These are phyloP conservation scores for Zingel zingel DNA, from an alignment of 2,113 vertebrate species.

Conservation along the genomic window DNA sequence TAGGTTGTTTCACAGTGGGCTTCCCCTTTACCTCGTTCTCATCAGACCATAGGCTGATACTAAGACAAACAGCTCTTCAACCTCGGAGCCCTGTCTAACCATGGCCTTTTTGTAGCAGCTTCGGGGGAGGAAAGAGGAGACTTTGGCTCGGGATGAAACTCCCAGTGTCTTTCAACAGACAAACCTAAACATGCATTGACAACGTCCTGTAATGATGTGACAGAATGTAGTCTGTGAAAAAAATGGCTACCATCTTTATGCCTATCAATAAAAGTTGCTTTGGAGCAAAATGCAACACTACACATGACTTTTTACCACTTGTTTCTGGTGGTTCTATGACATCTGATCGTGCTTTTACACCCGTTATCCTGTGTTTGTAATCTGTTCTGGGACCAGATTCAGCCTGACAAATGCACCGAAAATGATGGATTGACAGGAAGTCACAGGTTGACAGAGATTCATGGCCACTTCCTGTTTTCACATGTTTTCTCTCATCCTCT, in stretches of 20 bases:
- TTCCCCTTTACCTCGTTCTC: conserved; percentile 47
- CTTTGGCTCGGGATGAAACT: conserved; percentile 62
- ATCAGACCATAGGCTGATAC: conserved; percentile 46
- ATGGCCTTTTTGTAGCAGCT: conserved; percentile 29
- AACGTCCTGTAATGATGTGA: conserved; percentile 36
- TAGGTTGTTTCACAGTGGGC: conserved; percentile 49
- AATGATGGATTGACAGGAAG: conserved; percentile 73
- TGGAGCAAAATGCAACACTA: neutral
- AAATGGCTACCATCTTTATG: conserved; percentile 28
- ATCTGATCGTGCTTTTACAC: conserved; percentile 60
- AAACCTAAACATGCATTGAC: conserved; percentile 40
- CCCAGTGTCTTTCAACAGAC: conserved; percentile 53
- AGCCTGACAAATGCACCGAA: conserved; percentile 27
- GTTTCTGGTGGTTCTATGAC: neutral
- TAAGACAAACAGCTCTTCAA: conserved; percentile 54
- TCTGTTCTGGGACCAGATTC: conserved; percentile 1
- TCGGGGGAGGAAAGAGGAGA: conserved; percentile 19
- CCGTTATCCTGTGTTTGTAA: conserved; percentile 47
- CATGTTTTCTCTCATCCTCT: conserved; percentile 31
- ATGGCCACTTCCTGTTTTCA: conserved; percentile 64
- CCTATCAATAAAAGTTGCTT: conserved; percentile 23
- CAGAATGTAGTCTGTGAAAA: conserved; percentile 11
- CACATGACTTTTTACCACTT: conserved; percentile 1
- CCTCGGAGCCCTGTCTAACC: conserved; percentile 20
- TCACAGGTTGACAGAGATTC: conserved; percentile 61